phyloP scores from a whole-genome alignment of 2,888 invertebrate species.

The Xanthorhoe designata region DNA sequence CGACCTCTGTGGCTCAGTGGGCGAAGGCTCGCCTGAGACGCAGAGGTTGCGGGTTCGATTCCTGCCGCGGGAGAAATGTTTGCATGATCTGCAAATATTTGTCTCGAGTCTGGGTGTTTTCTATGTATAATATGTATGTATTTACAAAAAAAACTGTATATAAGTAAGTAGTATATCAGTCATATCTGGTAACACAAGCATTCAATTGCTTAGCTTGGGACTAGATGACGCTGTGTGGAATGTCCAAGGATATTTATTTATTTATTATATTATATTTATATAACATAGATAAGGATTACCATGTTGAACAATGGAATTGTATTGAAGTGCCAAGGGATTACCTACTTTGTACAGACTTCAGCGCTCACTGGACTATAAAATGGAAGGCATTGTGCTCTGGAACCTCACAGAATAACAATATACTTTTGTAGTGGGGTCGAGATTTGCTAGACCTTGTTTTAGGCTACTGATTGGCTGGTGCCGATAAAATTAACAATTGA shows the following conservation, averaged over 20 bases:
- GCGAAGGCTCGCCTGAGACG: no score
- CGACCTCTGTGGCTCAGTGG: no score
- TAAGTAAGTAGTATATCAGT: no score
- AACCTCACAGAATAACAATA: slow-evolving; percentile 25
- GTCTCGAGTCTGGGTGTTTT: no score
- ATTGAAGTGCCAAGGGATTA: slow-evolving; percentile 19
- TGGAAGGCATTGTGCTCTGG: slow-evolving; percentile 33
- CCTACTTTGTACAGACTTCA: slow-evolving; percentile 19
- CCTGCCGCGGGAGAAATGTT: no score
- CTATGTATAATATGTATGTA: no score
- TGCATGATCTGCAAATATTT: no score
- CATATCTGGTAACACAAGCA: no score
- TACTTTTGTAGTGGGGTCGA: slow-evolving; percentile 5
- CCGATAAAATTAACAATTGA: slow-evolving; percentile 9
- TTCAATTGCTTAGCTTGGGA: no score
- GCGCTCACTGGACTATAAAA: slow-evolving; percentile 29
- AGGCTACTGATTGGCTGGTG: slow-evolving; percentile 1
- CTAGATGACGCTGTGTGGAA: no score
- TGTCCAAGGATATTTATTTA: background rate
- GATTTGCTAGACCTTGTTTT: slow-evolving; percentile 9
- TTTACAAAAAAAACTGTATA: no score
- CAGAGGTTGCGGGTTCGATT: no score
- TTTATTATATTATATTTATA: background rate
- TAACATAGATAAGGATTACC: slow-evolving; percentile 1
- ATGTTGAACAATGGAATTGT: slow-evolving; percentile 4